Base-by-base conservation (phyloP, 2,888 invertebrate species). In the Eubasilissa splendida region DNA sequence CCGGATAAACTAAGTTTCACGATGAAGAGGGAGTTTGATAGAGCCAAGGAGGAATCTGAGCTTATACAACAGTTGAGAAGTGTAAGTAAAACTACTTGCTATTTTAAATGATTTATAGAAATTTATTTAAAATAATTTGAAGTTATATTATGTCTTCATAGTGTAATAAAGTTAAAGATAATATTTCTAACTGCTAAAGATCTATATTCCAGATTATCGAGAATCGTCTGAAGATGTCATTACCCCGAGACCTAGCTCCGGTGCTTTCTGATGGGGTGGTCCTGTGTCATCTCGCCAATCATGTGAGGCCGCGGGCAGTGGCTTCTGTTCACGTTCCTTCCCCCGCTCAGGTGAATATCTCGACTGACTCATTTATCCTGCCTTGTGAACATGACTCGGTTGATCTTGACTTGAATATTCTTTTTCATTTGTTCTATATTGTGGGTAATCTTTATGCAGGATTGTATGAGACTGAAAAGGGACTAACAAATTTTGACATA, bases 301-400 rank as follows among this genome's bases (percentile, higher is more conserved):
- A 96, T 89, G 96, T 98, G 85, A 93, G 95, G 82, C 97, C 98
- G 63, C 92, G 97, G 85, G 95, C 97, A 75, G 97, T 98, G 80
- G 96, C 95, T 84, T 97, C 96, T 86, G 97, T 98, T 84, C 98
- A 98, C 90, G 98, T 98, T 86, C 98, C 98, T 84, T 97, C 96
- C 84, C 95, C 96, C 73, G 96, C 96, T 85, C 96, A 96, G 93
- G 96, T 96, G 88, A 92, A 60, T 54, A 66, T 4, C 9, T 42
- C 33, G 22, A 11, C 12, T 33, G 22, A 12, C 11, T 31, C 63
- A 63, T 33, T 22, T 33, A 10, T 42, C 42, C 42, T 42, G 4
- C 7, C 42, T 42, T 42, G 42, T 7, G 4, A 42, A 42, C 42
- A 1, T 42, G 42, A 7, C 42, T 42, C 42, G 4, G 4, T 4